These are phyloP conservation scores for Oedothorax gibbosus DNA, from an alignment of 1,140 invertebrate species.

Conservation along the genomic window DNA sequence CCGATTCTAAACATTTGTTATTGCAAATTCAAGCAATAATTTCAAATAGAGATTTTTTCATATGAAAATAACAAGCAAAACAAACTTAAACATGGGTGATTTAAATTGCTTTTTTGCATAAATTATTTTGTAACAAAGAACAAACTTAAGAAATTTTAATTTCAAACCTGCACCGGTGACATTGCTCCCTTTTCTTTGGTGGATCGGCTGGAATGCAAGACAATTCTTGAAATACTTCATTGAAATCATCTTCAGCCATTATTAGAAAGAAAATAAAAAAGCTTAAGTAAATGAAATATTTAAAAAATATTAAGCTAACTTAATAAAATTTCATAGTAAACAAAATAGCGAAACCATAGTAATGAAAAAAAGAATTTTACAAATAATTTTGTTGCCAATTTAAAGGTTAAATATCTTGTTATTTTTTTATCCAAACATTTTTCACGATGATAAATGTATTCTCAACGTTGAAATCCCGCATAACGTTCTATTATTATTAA, in stretches of 20 bases:
- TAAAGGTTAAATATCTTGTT: neutral
- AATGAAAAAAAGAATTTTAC: too few species aligned
- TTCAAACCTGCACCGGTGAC: conserved; percentile 22
- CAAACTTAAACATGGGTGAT: neutral
- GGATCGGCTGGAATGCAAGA: conserved; percentile 42
- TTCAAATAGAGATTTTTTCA: too few species aligned
- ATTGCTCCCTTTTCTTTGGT: conserved; percentile 32
- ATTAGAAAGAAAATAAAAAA: neutral
- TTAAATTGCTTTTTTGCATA: neutral
- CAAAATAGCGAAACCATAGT: too few species aligned
- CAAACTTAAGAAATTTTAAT: too few species aligned
- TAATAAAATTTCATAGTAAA: too few species aligned
- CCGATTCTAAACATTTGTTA: too few species aligned
- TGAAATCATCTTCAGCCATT: conserved; percentile 8
- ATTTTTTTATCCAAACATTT: neutral
- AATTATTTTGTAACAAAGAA: too few species aligned
- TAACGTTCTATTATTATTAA: neutral
- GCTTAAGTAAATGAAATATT: neutral
- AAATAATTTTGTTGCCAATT: neutral
- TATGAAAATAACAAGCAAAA: neutral
- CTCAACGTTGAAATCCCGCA: neutral
- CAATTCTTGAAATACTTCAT: conserved; percentile 34
- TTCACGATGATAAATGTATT: neutral
- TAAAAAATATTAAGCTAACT: neutral
- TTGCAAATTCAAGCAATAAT: too few species aligned